Evolutionary conservation across 2,113 vertebrate genomes (phyloP).

Genomic region (Argyrosomus japonicus): DNA sequence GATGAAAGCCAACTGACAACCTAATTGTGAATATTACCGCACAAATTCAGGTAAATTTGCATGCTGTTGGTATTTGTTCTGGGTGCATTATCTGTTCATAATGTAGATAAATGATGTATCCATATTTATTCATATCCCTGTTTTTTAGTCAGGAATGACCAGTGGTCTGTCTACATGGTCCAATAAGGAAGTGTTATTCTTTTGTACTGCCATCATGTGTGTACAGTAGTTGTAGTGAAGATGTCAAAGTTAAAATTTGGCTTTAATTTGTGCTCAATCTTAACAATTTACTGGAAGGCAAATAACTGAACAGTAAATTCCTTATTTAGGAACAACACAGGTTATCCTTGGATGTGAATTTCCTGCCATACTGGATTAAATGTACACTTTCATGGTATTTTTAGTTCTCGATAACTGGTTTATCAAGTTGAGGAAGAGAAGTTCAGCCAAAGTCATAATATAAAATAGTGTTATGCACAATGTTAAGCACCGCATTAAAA

Average conservation of each 20-base stretch:
- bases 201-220: neutral
- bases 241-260: neutral
- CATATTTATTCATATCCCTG: neutral
- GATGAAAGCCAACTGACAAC: no score
- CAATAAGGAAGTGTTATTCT: neutral
- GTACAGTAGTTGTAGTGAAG: neutral
- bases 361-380: no score
- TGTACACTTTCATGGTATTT: no score
- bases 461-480: no score
- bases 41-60: neutral
- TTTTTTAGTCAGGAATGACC: neutral
- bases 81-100: neutral
- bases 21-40: neutral
- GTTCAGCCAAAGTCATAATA: no score
- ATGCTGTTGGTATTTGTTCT: neutral
- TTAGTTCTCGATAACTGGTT: no score
- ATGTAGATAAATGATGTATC: neutral
- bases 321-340: neutral
- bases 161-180: neutral
- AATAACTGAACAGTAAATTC: neutral
- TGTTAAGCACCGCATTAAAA: no score
- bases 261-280: neutral
- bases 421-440: no score
- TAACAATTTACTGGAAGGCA: slow-evolving; percentile 2
- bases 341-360: neutral